These are phyloP conservation scores for Leptinotarsa juncta DNA, from an alignment of 2,888 invertebrate genomes.

Conservation along the genomic window DNA sequence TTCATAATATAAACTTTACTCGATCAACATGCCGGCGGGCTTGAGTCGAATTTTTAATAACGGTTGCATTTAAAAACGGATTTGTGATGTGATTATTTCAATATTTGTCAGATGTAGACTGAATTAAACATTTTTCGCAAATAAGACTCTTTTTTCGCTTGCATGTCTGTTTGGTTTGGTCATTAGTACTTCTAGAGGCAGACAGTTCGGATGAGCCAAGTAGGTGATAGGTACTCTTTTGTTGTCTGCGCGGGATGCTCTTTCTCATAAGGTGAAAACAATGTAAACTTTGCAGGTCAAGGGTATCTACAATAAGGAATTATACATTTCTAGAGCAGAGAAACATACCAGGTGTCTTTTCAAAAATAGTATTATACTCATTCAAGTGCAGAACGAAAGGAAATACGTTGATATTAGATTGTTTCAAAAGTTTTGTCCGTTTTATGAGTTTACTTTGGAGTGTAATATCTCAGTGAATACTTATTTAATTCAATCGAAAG, in stretches of 20 bases:
- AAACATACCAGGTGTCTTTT: too few relatives aligned
- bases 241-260: conserved; percentile 6
- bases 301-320: background rate
- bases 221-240: background rate
- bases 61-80: conserved; percentile 54
- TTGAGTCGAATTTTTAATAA: conserved; percentile 58
- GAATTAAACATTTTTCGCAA: conserved; percentile 47
- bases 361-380: too few relatives aligned
- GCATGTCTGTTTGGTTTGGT: conserved; percentile 19
- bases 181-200: conserved; percentile 7
- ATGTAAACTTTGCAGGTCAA: background rate
- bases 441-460: too few relatives aligned
- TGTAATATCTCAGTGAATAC: too few relatives aligned
- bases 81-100: conserved; percentile 56
- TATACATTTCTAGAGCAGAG: too few relatives aligned
- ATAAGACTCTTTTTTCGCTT: conserved; percentile 35
- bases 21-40: conserved; percentile 61
- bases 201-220: background rate
- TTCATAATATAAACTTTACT: conserved; percentile 65
- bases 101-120: conserved; percentile 50
- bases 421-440: too few relatives aligned
- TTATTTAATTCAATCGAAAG: too few relatives aligned
- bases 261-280: background rate
- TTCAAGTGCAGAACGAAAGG: too few relatives aligned
- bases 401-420: too few relatives aligned